Evolutionary conservation across 2,888 invertebrate genomes (phyloP), one percentile per base, ranked within the genome.

Genomic region (Maniola hyperantus): DNA sequence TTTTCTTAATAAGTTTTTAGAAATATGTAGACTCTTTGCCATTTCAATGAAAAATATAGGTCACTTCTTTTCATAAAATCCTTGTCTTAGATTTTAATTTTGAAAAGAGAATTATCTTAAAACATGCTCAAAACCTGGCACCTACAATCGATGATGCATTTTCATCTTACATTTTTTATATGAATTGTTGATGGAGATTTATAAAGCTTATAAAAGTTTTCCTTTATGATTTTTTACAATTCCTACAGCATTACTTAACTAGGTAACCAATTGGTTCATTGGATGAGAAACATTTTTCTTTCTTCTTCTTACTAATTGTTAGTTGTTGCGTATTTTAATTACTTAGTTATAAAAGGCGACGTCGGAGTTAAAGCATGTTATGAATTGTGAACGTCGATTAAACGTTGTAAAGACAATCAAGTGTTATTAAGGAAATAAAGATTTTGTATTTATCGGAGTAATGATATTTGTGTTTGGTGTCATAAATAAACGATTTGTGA

Each of bases 281-380:
- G 7, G 15, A 46, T 7, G 15, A 46, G n/a, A 15, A 46, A 46
- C 46, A 46, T 15, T 46, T 46, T 46, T 46, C n/a, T 46, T 48
- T 15, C 15, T 48, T 20, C 34, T 33, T 1, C 20, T 26, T 26
- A 13, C n/a, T n/a, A n/a, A n/a, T 11, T n/a, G 13, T 36, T 5
- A 6, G 6, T 34, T 58, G 15, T 8, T 15, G 18, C 10, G 20
- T 2, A 11, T 26, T 44, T 58, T 20, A 50, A 50, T 65, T 54
- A 11, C 10, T 39, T 54, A 71, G 26, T 77, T 74, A 51, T 13
- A 7, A n/a, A 78, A 79, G 82, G 82, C 77, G 86, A 83, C 77
- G 88, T 89, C 87, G 89, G 89, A 89, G 85, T 89, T 90, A 89
- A 89, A 89, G 85, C 87, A 71, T 61, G 50, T 11, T 36, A 57